Evolutionary conservation across 1,140 invertebrate species (phyloP).

Genomic region (Branchinecta lindahli): DNA sequence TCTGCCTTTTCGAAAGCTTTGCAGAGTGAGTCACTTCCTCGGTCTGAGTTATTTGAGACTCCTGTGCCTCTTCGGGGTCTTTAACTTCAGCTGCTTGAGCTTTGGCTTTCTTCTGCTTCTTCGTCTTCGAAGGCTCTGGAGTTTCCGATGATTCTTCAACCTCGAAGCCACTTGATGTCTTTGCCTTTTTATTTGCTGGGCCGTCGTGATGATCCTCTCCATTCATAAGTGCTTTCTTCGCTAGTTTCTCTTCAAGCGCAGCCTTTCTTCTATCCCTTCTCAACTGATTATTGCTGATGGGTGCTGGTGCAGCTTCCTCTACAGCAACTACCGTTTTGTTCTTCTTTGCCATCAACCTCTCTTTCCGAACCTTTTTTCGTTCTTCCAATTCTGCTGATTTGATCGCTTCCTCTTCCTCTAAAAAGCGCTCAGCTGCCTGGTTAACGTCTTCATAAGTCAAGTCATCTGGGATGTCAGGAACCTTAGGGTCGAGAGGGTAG

Average conservation of each 20-base stretch:
- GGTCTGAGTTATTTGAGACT: no score
- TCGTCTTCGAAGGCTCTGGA: no score
- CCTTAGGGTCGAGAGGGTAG: conserved; percentile 45
- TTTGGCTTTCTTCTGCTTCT: no score
- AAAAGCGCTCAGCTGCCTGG: conserved; percentile 29
- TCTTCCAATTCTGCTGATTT: not conserved
- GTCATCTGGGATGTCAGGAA: conserved; percentile 28
- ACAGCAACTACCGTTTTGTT: not conserved
- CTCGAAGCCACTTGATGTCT: no score
- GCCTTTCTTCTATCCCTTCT: not conserved
- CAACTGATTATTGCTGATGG: not conserved
- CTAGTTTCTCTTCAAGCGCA: not conserved
- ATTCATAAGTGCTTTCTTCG: not conserved
- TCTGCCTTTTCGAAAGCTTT: no score
- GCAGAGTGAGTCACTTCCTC: no score
- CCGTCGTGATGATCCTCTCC: no score
- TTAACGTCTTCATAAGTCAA: conserved; percentile 27
- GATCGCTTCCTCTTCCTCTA: conserved; percentile 30
- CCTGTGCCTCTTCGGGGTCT: no score
- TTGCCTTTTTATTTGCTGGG: no score
- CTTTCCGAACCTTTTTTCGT: not conserved
- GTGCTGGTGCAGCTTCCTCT: not conserved
- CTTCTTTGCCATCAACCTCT: not conserved
- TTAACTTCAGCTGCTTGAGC: no score
- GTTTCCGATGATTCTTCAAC: no score